These are phyloP conservation scores for Loriculus beryllinus DNA, from an alignment of 2,797 vertebrate genomes.

Conservation along the genomic window DNA sequence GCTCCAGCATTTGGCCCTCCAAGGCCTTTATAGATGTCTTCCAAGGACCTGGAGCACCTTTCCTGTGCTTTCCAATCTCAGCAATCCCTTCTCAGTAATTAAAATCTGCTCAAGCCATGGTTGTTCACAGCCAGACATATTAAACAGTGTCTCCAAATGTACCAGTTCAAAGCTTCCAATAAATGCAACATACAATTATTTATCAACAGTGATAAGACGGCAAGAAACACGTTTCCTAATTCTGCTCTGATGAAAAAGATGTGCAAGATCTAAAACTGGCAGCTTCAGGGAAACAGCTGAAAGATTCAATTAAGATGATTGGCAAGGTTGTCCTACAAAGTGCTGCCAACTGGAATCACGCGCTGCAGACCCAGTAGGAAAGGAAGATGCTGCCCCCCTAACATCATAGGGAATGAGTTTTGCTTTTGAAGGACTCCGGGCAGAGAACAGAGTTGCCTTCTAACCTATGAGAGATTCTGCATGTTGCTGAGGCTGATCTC, in stretches of 20 bases:
- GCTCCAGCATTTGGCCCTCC: background rate
- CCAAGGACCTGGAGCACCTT: background rate
- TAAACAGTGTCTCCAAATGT: background rate
- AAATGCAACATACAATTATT: conserved; percentile 2
- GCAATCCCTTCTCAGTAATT: conserved; percentile 33
- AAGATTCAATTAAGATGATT: conserved; percentile 58
- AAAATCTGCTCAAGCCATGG: background rate
- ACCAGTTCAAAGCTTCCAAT: background rate
- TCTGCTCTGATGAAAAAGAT: background rate
- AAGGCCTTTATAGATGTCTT: background rate
- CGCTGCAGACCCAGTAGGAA: background rate
- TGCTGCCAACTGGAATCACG: background rate
- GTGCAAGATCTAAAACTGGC: background rate
- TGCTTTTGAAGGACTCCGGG: background rate
- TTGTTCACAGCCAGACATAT: background rate
- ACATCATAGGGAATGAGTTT: background rate
- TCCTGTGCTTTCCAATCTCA: background rate
- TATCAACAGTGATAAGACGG: conserved; percentile 18
- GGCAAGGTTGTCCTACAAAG: background rate
- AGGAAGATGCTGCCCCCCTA: background rate
- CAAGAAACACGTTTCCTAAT: background rate
- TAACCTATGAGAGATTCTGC: background rate
- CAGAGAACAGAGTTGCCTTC: background rate
- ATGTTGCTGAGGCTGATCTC: background rate
- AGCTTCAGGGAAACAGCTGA: background rate